Conservation (phyloP, 2,888 invertebrate species). For the Stomorhina lunata region DNA sequence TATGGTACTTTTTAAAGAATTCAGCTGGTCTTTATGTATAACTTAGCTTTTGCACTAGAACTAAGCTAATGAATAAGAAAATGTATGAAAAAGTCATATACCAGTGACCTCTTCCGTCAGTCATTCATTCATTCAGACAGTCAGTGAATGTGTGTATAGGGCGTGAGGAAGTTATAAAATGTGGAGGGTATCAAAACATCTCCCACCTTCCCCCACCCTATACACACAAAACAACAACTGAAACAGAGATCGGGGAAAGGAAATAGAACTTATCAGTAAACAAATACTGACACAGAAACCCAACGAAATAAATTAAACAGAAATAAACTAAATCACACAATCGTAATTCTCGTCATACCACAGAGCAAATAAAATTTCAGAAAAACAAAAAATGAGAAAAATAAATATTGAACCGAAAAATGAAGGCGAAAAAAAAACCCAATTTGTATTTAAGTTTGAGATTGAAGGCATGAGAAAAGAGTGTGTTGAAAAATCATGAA, state of each 20-base stretch:
- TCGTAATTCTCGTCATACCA: constrained; percentile 25
- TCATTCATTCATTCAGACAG: background rate
- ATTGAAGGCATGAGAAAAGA: too few species aligned
- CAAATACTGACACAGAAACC: constrained; percentile 41
- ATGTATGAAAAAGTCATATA: constrained; percentile 21
- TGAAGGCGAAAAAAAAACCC: background rate
- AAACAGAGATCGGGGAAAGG: constrained; percentile 22
- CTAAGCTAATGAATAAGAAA: background rate
- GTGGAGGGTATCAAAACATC: background rate
- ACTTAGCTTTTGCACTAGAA: too few species aligned
- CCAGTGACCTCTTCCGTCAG: constrained; percentile 42
- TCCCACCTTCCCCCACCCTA: background rate
- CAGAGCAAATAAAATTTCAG: constrained; percentile 15
- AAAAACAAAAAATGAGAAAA: constrained; percentile 24
- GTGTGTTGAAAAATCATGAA: constrained; percentile 58
- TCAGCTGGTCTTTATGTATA: too few species aligned
- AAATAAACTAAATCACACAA: constrained; percentile 36
- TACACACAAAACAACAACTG: background rate
- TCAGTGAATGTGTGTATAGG: background rate
- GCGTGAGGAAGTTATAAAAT: background rate
- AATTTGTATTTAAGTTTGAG: constrained; percentile 10
- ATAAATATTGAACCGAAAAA: constrained; percentile 24
- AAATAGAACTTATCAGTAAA: constrained; percentile 54
- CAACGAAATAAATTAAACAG: constrained; percentile 3
- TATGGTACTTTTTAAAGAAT: too few species aligned